Base-by-base conservation (phyloP, 2,888 invertebrate genomes). In the Terebella lapidaria region DNA sequence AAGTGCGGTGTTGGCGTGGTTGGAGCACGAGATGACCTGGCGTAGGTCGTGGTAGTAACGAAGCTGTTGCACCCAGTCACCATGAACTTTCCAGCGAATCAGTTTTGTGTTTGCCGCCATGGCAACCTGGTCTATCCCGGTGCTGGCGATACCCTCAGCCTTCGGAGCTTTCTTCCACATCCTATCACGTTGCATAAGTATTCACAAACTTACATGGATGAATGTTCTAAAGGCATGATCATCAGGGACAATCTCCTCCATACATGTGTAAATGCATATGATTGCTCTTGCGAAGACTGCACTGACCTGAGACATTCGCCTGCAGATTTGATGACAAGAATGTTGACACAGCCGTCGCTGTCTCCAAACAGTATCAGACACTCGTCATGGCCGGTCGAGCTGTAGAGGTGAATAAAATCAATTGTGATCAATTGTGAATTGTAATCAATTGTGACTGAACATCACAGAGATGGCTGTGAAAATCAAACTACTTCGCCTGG, bases 11-110 rank as follows among this genome's bases (percentile, higher is more conserved):
- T 74, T 72, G 28, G 75, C 67, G 64, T 80, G 72, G 67, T 80
- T 80, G 24, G 78, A 80, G 64, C 81, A 81, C 22, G 80, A 81
- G 18, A 81, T 78, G 2, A 81, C 74, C 66, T 81, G 80, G 29
- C 75, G 71, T 26, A 79, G 73, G 15, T 76, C 74, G 62, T 76
- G 76, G 63, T 76, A 78, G 60, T 79, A 80, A 59, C 74, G 74
- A 55, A 80, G 58, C 77, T 79, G 72, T 55, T 79, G 78, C 5
- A 81, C 77, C 81, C 80, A 81, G 66, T 81, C 81, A 5, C 71
- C 70, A 57, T 81, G 81, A 1, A 78, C 80, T 54, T 75, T 71
- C 80, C 80, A 80, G 45, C 80, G 68, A 28, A 77, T 72, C 64
- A 79, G 80, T 62, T 73, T 72, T 15, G 77, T 73, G 62, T 73